Conservation (phyloP, 2,113 vertebrate species). For the Channa argus region DNA sequence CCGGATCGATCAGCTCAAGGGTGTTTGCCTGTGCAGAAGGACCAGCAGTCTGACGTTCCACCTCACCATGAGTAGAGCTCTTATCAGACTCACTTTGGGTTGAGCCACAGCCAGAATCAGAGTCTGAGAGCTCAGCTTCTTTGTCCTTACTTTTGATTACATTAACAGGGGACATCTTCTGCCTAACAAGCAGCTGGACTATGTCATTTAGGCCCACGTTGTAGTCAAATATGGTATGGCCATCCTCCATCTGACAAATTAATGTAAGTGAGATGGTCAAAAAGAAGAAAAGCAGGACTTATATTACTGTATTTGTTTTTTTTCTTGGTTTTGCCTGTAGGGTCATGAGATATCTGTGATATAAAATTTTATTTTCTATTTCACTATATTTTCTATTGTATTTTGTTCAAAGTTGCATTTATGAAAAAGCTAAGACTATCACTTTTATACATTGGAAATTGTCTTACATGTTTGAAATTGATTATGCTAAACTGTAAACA, state of each 20-base stretch:
- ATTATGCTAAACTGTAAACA: too few relatives aligned
- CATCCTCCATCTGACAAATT: conserved; percentile 91
- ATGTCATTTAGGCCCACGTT: conserved; percentile 94
- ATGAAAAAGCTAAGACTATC: too few relatives aligned
- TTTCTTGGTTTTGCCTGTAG: neutral
- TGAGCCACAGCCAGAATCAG: conserved; percentile 93
- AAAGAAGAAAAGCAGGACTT: neutral
- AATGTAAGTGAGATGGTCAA: neutral
- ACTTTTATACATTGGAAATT: too few relatives aligned
- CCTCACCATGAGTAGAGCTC: conserved; percentile 90
- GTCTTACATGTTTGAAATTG: too few relatives aligned
- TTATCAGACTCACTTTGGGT: conserved; percentile 95
- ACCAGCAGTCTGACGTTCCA: conserved; percentile 81
- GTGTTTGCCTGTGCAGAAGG: conserved; percentile 72
- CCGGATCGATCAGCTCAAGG: conserved; percentile 76
- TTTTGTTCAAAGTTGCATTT: too few relatives aligned
- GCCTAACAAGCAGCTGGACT: conserved; percentile 93
- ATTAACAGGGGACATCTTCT: conserved; percentile 64
- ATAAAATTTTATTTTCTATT: neutral
- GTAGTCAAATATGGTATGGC: conserved; percentile 96
- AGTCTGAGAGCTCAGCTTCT: conserved; percentile 93
- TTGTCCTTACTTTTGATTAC: conserved; percentile 84
- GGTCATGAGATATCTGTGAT: neutral
- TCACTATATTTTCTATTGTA: too few relatives aligned
- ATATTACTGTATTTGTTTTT: neutral